phyloP scores from a whole-genome alignment of 2,113 vertebrate species.

The Notechis scutatus region DNA sequence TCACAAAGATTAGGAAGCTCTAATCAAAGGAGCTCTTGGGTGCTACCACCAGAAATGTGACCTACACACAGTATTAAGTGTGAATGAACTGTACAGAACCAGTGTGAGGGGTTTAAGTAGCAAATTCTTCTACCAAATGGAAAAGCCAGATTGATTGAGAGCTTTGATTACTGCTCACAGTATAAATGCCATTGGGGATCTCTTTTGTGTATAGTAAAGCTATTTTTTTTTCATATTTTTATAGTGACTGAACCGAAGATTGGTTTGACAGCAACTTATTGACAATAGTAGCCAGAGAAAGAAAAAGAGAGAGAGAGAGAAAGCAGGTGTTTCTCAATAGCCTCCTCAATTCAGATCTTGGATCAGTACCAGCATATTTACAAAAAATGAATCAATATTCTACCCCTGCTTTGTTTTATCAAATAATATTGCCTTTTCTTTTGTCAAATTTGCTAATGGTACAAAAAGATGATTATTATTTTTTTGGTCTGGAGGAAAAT shows the following conservation, averaged over 20 bases:
- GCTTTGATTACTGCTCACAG: neutral
- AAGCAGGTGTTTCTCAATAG: neutral
- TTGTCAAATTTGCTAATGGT: neutral
- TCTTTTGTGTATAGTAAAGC: neutral
- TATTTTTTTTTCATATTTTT: slow-evolving; percentile 9
- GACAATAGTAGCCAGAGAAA: neutral
- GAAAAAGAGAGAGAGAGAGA: neutral
- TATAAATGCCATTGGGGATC: slow-evolving; percentile 12
- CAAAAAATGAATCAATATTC: neutral
- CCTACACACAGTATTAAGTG: neutral
- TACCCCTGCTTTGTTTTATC: neutral
- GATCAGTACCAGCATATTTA: neutral
- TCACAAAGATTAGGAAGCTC: neutral
- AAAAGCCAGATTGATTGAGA: neutral
- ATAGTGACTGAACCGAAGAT: neutral
- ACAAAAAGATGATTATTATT: neutral
- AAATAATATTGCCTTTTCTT: neutral
- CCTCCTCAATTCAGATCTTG: neutral
- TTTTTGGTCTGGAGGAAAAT: neutral
- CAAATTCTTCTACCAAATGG: neutral
- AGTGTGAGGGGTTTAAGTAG: neutral
- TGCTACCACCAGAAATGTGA: neutral
- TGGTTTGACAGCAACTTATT: neutral
- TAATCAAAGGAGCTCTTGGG: neutral
- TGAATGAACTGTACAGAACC: neutral